Conservation (phyloP, 1,140 invertebrate species). For the Drosophila pruinosa region DNA sequence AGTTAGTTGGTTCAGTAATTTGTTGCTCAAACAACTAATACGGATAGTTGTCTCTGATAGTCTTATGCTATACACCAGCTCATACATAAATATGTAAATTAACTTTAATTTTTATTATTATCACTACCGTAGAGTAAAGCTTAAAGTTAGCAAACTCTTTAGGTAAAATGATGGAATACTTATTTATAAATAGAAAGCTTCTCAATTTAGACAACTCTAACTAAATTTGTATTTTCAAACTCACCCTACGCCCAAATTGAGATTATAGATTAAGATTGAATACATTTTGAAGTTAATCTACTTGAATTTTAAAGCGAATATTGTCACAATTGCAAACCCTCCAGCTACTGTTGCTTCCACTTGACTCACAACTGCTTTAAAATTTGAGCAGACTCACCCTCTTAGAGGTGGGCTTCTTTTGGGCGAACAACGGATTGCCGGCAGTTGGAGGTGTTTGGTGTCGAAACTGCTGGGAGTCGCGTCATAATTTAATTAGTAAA, state of each 20-base stretch:
- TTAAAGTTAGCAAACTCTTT: no score
- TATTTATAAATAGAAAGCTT: no score
- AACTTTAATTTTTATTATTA: no score
- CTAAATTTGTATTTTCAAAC: no score
- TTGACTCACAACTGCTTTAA: not conserved
- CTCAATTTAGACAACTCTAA: no score
- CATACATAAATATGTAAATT: no score
- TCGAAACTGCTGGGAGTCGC: conserved; percentile 49
- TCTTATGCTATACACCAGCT: no score
- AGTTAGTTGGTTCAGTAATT: no score
- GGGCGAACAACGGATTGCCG: conserved; percentile 22
- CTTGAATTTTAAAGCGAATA: conserved; percentile 10
- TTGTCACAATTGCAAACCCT: not conserved
- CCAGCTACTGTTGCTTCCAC: not conserved
- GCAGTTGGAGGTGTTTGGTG: conserved; percentile 36
- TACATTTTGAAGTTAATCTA: not conserved
- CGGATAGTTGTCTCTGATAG: no score
- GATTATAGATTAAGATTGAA: not conserved
- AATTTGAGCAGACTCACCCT: not conserved
- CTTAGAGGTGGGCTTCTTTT: not conserved
- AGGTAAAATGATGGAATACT: no score
- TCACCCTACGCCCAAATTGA: not conserved
- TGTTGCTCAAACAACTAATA: no score
- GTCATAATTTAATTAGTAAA: conserved; percentile 80
- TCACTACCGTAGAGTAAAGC: no score